Base-by-base conservation (phyloP, 2,113 vertebrate species). In the Megaceryle maxima region DNA sequence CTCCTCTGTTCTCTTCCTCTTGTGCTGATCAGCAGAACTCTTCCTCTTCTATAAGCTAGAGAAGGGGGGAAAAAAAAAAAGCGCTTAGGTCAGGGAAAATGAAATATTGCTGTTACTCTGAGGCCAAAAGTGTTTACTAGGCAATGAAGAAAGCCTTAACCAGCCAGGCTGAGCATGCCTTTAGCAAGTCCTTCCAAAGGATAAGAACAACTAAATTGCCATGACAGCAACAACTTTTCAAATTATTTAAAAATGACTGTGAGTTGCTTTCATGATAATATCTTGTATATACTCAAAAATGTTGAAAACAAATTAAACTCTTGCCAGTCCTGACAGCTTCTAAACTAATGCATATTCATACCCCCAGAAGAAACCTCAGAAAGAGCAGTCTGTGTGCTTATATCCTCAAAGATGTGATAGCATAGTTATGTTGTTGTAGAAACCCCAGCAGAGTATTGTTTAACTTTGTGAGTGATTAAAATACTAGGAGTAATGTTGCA, bases 151-250 rank as follows among this genome's bases (percentile, higher is more conserved):
- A 72, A 89, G 67, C 67, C 28, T 21, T 83, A 91, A 92, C 44
- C 29, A 87, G 59, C 57, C 53, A 63, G 81, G 73, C 57, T 82
- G 53, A 92, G 53, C 60, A n/a, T 63, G 62, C 56, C 89, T 94
- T 91, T 81, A 79, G 73, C 48, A 2, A 3, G 14, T 66, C 48
- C 44, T 80, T 85, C 41, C 14, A 55, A 76, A 85, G 62, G 63
- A 91, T 94, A 84, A 94, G 85, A 91, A 57, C 57, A 84, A 93
- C n/a, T n/a, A 55, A 89, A 77, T 73, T 82, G 76, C 84, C 37
- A 59, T 11, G 39, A 87, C 77, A 96, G 76, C 80, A 88, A 60
- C 16, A 35, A 18, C 72, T 75, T 68, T 87, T 72, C 83, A 93
- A 50, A 66, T 63, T 62, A 82, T 66, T 82, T 46, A 2, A 53